Evolutionary conservation across 2,797 vertebrate species (phyloP), one percentile per base, ranked within the genome.

Genomic region (Danio kyathit): DNA sequence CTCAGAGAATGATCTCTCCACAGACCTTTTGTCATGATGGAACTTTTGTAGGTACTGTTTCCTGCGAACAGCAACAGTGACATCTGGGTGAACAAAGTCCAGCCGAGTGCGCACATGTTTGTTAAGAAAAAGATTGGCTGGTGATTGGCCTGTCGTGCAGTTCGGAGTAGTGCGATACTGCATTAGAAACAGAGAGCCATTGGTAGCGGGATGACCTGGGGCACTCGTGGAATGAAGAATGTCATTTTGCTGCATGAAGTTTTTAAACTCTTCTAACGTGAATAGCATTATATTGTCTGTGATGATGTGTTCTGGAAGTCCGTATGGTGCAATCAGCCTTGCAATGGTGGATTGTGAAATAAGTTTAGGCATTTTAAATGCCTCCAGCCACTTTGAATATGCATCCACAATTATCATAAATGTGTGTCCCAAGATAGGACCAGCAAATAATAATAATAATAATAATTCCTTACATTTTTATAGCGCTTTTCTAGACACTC

Each of bases 271-370:
- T 11, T 65, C 61, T 19, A 51, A 71, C 0, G 59, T 84, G 44
- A 86, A 82, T 10, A 60, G 60, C 3, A 29, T 80, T 10, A 17
- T 74, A 43, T 80, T 82, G 51, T 83, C 74, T 44, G 52, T 82
- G 43, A 82, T 59, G 10, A 83, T 79, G 7, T n/a, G n/a, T n/a
- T n/a, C n/a, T n/a, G n/a, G n/a, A n/a, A n/a, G n/a, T n/a, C n/a
- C n/a, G n/a, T n/a, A n/a, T n/a, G n/a, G n/a, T n/a, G n/a, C n/a
- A n/a, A n/a, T n/a, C n/a, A n/a, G n/a, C n/a, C n/a, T n/a, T n/a
- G n/a, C n/a, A n/a, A n/a, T n/a, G n/a, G n/a, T n/a, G n/a, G n/a
- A n/a, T n/a, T n/a, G n/a, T n/a, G n/a, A n/a, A n/a, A n/a, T n/a
- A n/a, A n/a, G n/a, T n/a, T n/a, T n/a, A n/a, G n/a, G n/a, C n/a